Evolutionary conservation across 2,113 vertebrate species (phyloP).

Genomic region (Hoplias malabaricus): DNA sequence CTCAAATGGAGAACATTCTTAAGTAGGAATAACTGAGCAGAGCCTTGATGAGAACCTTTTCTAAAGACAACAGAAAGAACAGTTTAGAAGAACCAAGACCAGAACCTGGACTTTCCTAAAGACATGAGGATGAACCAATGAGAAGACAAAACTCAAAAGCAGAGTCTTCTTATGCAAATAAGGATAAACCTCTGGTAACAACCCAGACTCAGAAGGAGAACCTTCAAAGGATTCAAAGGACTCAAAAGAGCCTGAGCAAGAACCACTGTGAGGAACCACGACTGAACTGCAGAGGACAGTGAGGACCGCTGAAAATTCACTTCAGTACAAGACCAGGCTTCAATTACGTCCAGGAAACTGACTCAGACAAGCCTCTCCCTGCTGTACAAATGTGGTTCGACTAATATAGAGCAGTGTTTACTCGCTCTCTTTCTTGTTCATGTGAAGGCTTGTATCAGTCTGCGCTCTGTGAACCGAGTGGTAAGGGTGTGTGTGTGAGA

Average conservation of each 20-base stretch:
- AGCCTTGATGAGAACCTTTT: too few species aligned
- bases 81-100: too few species aligned
- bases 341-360: neutral
- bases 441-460: conserved; percentile 56
- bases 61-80: too few species aligned
- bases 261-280: neutral
- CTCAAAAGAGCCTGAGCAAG: too few species aligned
- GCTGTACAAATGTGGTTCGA: neutral
- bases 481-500: conserved; percentile 63
- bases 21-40: too few species aligned
- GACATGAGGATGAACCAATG: too few species aligned
- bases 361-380: neutral
- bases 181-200: neutral
- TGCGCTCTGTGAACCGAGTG: conserved; percentile 71
- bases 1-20: too few species aligned
- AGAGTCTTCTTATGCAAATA: too few species aligned
- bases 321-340: neutral
- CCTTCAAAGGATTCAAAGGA: too few species aligned
- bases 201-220: neutral
- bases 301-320: neutral
- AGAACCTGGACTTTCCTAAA: too few species aligned
- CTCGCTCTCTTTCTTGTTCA: neutral
- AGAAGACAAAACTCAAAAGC: too few species aligned
- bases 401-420: neutral
- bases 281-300: too few species aligned